A percentile compares a stretch with the other conserved stretches of the same genome.
phyloP scores from a whole-genome alignment of 2,113 vertebrate genomes.

The Sapayoa aenigma region DNA sequence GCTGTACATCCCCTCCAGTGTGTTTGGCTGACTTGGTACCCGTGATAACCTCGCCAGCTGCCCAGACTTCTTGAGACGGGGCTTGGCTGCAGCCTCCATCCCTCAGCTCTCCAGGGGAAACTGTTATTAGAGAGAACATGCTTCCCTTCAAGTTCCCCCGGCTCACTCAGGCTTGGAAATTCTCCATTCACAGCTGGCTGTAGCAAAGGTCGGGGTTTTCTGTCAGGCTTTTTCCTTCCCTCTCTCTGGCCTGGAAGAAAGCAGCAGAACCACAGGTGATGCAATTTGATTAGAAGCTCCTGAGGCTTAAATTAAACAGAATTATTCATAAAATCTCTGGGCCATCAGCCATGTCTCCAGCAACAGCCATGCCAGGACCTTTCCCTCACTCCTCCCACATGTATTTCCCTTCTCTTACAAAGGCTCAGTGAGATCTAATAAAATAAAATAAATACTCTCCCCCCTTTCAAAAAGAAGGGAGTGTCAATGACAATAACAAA shows the following conservation, averaged over 20 bases:
- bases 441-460: not conserved
- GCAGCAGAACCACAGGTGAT: constrained; percentile 45
- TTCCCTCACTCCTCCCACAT: not conserved
- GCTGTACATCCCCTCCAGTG: not conserved
- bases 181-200: not conserved
- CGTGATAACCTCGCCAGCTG: not conserved
- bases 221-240: not conserved
- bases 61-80: not conserved
- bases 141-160: not conserved
- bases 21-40: not conserved
- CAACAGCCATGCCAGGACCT: not conserved
- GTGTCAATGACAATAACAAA: not conserved
- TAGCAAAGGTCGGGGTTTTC: constrained; percentile 1
- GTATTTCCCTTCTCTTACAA: not conserved
- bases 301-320: constrained; percentile 34
- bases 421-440: not conserved
- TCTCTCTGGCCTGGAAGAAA: constrained; percentile 1
- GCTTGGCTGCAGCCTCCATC: not conserved
- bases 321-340: constrained; percentile 44
- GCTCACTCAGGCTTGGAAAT: not conserved
- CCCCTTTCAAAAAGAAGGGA: not conserved
- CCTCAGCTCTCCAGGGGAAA: not conserved
- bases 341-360: not conserved
- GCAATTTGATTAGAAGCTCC: constrained; percentile 29
- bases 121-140: not conserved